Percentiles rank a stretch among this genome's conserved stretches.
Evolutionary conservation across 2,888 invertebrate genomes (phyloP).

Genomic region (Lymantria monacha): DNA sequence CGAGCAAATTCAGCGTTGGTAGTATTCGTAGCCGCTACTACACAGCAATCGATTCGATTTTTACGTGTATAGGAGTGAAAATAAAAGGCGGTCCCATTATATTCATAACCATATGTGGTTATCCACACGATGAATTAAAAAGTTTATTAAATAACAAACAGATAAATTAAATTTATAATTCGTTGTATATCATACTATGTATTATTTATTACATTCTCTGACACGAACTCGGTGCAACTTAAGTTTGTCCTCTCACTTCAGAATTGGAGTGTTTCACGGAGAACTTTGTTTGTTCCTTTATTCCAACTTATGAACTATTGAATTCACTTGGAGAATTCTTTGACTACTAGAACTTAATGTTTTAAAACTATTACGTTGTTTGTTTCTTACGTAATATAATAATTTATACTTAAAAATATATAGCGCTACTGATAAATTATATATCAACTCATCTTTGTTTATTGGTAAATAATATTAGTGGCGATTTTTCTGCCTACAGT

Average conservation of each 20-base stretch:
- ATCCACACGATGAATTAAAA: no score
- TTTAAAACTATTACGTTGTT: constrained; percentile 7
- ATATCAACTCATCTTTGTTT: no score
- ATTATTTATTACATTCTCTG: constrained; percentile 20
- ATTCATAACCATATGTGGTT: no score
- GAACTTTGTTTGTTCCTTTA: constrained; percentile 21
- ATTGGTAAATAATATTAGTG: no score
- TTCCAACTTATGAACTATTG: constrained; percentile 22
- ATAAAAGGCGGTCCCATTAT: no score
- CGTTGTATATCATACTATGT: constrained; percentile 8
- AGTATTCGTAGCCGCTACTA: no score
- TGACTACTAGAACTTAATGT: constrained; percentile 4
- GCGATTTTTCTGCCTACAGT: no score
- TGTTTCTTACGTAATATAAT: neutral
- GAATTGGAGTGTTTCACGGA: constrained; percentile 6
- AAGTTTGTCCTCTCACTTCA: constrained; percentile 21
- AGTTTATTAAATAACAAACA: neutral
- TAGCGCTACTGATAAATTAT: no score
- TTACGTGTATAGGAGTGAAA: no score
- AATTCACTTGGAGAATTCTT: constrained; percentile 14
- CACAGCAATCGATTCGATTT: no score
- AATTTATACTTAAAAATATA: no score
- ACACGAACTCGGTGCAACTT: constrained; percentile 13
- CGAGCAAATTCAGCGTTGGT: no score
- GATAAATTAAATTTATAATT: neutral